These are phyloP conservation scores for Eremobia ochroleuca DNA, from an alignment of 2,888 invertebrate species.

Conservation along the genomic window DNA sequence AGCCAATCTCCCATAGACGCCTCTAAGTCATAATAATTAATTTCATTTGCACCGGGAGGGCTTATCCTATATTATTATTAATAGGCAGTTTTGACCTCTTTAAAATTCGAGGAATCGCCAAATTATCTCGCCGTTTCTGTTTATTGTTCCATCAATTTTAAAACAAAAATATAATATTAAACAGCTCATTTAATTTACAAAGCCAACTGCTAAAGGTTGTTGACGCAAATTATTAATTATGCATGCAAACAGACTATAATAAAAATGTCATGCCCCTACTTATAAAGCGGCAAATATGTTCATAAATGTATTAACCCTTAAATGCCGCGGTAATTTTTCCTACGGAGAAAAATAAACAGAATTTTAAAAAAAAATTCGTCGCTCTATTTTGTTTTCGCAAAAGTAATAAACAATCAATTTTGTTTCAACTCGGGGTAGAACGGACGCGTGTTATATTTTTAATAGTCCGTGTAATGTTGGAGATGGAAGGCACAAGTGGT, in stretches of 20 bases:
- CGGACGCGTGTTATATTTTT: conserved; percentile 64
- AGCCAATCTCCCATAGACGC: background rate
- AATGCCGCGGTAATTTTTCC: conserved; percentile 21
- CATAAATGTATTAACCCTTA: conserved; percentile 53
- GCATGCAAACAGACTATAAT: conserved; percentile 40
- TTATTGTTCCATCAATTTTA: conserved; percentile 2
- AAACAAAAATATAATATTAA: conserved; percentile 27
- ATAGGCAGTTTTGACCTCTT: background rate
- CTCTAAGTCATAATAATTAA: background rate
- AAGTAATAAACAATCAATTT: conserved; percentile 66
- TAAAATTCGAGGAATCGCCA: background rate
- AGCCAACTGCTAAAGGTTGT: conserved; percentile 5
- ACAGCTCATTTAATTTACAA: conserved; percentile 34
- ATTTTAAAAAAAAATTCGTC: conserved; percentile 31
- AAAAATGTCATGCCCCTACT: conserved; percentile 41
- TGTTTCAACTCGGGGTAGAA: conserved; percentile 56
- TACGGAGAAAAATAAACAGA: conserved; percentile 16
- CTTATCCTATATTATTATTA: background rate
- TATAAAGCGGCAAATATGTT: conserved; percentile 48
- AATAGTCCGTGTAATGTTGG: conserved; percentile 52
- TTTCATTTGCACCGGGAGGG: background rate
- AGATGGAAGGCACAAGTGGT: background rate
- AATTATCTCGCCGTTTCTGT: background rate
- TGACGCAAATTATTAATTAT: conserved; percentile 48
- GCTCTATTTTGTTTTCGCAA: conserved; percentile 44